phyloP scores from a whole-genome alignment of 1,140 invertebrate genomes.

The Macrobrachium nipponense region DNA sequence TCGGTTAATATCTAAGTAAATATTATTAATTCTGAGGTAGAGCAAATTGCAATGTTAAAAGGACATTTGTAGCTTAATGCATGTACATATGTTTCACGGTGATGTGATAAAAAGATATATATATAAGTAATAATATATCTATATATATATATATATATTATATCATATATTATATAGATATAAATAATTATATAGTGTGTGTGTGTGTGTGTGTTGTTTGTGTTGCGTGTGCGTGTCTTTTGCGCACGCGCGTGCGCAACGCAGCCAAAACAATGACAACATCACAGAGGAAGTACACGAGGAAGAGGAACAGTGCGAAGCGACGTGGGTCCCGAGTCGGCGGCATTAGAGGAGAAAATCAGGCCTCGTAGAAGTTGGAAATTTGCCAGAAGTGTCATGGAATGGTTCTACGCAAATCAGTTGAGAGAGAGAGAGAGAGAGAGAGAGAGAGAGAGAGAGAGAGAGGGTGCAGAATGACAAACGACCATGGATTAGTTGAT shows the following conservation, averaged over 20 bases:
- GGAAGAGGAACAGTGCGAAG: not conserved
- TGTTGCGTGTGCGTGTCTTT: not conserved
- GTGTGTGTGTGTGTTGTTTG: not conserved
- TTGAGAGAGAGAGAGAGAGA: not conserved
- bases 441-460: not conserved
- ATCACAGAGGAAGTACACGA: not conserved
- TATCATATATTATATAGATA: not conserved
- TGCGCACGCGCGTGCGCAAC: not conserved
- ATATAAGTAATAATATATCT: not conserved
- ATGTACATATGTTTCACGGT: too few species aligned
- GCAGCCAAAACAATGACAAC: too few species aligned
- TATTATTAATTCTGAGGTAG: too few species aligned
- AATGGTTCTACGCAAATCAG: not conserved
- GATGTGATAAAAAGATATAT: not conserved
- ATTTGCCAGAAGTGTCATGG: not conserved
- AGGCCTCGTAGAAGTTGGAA: too few species aligned
- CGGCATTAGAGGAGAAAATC: too few species aligned
- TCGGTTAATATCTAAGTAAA: too few species aligned
- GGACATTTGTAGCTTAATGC: too few species aligned
- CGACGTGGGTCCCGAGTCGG: too few species aligned
- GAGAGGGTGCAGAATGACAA: not conserved
- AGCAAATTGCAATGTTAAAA: too few species aligned
- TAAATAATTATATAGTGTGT: not conserved
- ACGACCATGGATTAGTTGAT: too few species aligned
- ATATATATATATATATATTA: conserved; percentile 3